Percentiles rank a stretch among this genome's conserved stretches.
phyloP scores from a whole-genome alignment of 2,888 invertebrate genomes.

The Ecdyonurus torrentis region DNA sequence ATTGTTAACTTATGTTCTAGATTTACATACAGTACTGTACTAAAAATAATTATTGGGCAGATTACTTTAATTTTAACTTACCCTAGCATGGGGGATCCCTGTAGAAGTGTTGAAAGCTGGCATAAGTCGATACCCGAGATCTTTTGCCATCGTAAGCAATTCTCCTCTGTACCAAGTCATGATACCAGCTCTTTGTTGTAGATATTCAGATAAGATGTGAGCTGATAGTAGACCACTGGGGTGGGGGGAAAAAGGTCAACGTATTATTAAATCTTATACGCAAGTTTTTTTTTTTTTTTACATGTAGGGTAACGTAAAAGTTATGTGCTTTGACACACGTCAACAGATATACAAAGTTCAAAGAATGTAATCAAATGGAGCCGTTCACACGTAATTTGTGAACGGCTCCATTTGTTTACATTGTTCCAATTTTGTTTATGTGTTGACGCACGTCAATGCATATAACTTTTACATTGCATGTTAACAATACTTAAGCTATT shows the following conservation, averaged over 20 bases:
- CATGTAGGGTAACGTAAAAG: neutral
- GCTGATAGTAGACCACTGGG: conserved; percentile 75
- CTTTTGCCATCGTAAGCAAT: conserved; percentile 74
- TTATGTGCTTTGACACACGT: too few relatives aligned
- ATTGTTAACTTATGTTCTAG: too few relatives aligned
- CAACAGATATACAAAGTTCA: neutral
- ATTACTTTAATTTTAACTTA: conserved; percentile 28
- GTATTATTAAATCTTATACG: too few relatives aligned
- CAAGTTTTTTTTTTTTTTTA: neutral
- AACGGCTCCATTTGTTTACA: too few relatives aligned
- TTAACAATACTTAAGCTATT: conserved; percentile 1
- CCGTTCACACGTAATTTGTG: too few relatives aligned
- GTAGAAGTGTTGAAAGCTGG: conserved; percentile 98
- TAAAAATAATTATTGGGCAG: too few relatives aligned
- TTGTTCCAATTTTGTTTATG: too few relatives aligned
- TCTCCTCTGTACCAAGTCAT: conserved; percentile 79
- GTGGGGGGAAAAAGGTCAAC: too few relatives aligned
- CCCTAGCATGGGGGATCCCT: conserved; percentile 91
- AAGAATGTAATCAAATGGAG: conserved; percentile 5
- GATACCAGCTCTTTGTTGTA: conserved; percentile 55
- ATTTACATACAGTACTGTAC: too few relatives aligned
- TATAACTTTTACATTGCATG: too few relatives aligned
- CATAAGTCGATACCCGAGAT: conserved; percentile 76
- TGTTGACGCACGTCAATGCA: too few relatives aligned
- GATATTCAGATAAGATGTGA: conserved; percentile 70